These are phyloP conservation scores for Mustela lutreola DNA, from an alignment of 2,113 vertebrate species.

Conservation along the genomic window DNA sequence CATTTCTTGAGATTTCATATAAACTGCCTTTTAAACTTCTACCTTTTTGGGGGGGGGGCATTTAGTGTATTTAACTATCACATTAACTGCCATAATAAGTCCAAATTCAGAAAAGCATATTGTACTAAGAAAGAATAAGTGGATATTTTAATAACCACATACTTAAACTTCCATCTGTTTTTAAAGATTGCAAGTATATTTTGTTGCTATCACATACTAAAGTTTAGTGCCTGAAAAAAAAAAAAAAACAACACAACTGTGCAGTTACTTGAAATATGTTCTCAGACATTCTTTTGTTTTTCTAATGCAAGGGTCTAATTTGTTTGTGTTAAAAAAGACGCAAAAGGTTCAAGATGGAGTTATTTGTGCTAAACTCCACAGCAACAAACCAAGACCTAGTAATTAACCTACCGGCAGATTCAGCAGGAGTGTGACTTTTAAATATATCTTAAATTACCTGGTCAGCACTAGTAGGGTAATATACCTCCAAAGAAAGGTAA, in stretches of 20 bases:
- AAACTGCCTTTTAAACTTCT: not conserved
- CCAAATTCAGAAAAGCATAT: not conserved
- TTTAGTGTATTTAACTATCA: conserved; percentile 25
- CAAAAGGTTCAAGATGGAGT: not conserved
- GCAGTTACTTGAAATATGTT: not conserved
- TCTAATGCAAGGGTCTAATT: not conserved
- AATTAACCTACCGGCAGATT: not conserved
- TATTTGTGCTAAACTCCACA: not conserved
- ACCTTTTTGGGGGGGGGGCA: not conserved
- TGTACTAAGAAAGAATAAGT: conserved; percentile 14
- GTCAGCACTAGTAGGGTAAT: not conserved
- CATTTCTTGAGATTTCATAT: conserved; percentile 24
- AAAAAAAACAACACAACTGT: not conserved
- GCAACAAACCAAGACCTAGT: not conserved
- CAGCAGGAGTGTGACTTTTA: not conserved
- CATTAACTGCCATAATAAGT: not conserved
- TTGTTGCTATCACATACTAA: conserved; percentile 30
- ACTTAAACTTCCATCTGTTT: conserved; percentile 55
- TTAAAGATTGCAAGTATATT: conserved; percentile 41
- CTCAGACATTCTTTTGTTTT: not conserved
- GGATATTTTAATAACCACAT: conserved; percentile 56
- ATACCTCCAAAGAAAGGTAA: not conserved
- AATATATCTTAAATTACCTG: not conserved
- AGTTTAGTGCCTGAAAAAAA: conserved; percentile 23
- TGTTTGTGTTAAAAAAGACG: not conserved